Percentiles rank a stretch among this genome's conserved stretches.
phyloP scores from a whole-genome alignment of 1,140 invertebrate genomes.

The Papilio xuthus region DNA sequence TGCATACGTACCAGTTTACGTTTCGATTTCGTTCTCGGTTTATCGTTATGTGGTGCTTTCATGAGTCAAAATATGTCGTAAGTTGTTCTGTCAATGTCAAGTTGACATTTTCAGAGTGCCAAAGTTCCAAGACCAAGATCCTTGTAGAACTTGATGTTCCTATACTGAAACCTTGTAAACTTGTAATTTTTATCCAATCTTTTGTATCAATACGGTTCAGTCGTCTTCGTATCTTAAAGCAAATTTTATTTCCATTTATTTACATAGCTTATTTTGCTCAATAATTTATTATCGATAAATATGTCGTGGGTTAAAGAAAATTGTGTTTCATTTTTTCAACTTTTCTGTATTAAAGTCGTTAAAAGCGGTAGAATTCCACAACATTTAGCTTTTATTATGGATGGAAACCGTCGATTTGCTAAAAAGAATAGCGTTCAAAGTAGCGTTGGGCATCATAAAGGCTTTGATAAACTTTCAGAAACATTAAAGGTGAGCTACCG shows the following conservation, averaged over 20 bases:
- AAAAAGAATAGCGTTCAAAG: conserved; percentile 89
- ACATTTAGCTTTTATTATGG: conserved; percentile 99
- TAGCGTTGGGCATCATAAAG: conserved; percentile 93
- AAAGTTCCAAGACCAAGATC: no score
- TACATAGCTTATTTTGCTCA: neutral
- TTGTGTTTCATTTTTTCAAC: conserved; percentile 89
- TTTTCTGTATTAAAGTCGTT: conserved; percentile 89
- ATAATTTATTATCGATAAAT: neutral
- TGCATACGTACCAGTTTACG: no score
- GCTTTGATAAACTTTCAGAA: conserved; percentile 97
- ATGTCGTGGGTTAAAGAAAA: conserved; percentile 88
- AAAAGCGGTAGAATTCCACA: conserved; percentile 92
- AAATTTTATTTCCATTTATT: neutral
- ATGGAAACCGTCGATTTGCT: conserved; percentile 98
- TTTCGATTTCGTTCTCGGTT: no score
- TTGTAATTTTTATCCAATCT: no score
- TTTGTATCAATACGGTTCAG: neutral
- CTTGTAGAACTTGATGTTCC: no score
- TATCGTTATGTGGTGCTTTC: no score
- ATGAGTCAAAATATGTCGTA: no score
- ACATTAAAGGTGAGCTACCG: conserved; percentile 85
- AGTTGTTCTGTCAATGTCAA: no score
- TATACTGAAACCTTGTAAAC: no score
- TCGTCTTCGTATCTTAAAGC: no score
- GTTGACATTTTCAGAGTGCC: no score